Evolutionary conservation across 2,797 vertebrate species (phyloP), one percentile per base, ranked within the genome.

Genomic region (Malacoraja senta): DNA sequence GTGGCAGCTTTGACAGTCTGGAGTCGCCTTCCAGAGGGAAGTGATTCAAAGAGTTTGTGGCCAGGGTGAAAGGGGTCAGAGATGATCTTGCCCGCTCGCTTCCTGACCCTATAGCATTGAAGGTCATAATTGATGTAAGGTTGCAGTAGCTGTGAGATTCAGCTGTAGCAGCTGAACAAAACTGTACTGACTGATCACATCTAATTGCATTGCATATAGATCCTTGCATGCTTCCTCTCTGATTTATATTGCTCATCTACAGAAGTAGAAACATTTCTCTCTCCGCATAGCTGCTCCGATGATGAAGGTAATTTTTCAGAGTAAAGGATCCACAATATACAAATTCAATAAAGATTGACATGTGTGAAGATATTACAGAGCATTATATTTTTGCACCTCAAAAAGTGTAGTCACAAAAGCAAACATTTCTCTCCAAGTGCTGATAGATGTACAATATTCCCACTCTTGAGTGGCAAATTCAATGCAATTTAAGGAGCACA

Each of bases 401-500:
- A 83, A 83, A 17, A 13, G 38, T 74, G 21, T 13, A 53, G 1
- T 26, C 44, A 19, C 15, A n/a, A 88, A 88, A 65, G n/a, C 3
- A 88, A 19, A 68, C 63, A 88, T 65, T 35, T 65, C n/a, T 65
- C 84, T 63, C 61, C 3, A 88, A n/a, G 17, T 32, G 61, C n/a
- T 88, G 32, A n/a, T 65, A 65, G 21, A 32, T 88, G 61, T 68
- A 68, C n/a, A 88, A 8, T 35, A 88, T 88, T 88, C 15, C 84
- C 58, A 88, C 61, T 21, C 84, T 21, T 88, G 84, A 65, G 17
- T 10, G 13, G 21, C 15, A 21, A 32, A 68, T 35, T 86, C 58
- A 86, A 86, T 86, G 15, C 81, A 84, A 84, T 84, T 61, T 84
- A 84, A 84, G 61, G 81, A 29, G 29, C 58, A 63, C 17, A 15